phyloP scores from a whole-genome alignment of 2,797 vertebrate species.

The Onychomys arenicola region DNA sequence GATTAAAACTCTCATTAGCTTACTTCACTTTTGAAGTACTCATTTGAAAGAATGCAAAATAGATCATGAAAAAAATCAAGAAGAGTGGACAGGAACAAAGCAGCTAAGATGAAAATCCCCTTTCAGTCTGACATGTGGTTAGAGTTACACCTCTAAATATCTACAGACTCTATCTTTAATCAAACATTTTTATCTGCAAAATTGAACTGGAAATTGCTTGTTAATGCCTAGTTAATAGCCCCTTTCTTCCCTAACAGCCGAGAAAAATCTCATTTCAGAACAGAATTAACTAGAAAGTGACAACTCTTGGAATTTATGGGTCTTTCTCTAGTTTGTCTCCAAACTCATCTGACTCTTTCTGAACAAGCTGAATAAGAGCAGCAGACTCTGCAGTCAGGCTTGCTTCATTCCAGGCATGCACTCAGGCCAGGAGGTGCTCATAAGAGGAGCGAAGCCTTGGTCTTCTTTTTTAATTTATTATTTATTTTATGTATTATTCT shows the following conservation, averaged over 20 bases:
- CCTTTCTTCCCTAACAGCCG: conserved; percentile 70
- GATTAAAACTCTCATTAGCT: not conserved
- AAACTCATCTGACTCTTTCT: conserved; percentile 41
- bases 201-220: conserved; percentile 76
- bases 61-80: not conserved
- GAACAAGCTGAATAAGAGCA: conserved; percentile 71
- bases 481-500: not conserved
- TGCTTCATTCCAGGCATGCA: not conserved
- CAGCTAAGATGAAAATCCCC: not conserved
- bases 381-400: conserved; percentile 18
- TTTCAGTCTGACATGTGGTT: conserved; percentile 60
- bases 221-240: conserved; percentile 75
- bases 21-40: not conserved
- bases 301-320: conserved; percentile 68
- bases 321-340: conserved; percentile 50
- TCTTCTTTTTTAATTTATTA: conserved; percentile 43
- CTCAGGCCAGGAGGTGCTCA: conserved; percentile 23
- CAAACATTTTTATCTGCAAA: conserved; percentile 81
- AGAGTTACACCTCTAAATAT: conserved; percentile 71
- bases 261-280: conserved; percentile 72
- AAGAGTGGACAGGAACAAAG: not conserved
- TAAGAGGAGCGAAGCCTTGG: not conserved
- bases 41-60: conserved; percentile 36
- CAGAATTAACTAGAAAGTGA: conserved; percentile 75
- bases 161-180: conserved; percentile 72